phyloP scores from a whole-genome alignment of 2,888 invertebrate species.

The Oconnorella tubifera region DNA sequence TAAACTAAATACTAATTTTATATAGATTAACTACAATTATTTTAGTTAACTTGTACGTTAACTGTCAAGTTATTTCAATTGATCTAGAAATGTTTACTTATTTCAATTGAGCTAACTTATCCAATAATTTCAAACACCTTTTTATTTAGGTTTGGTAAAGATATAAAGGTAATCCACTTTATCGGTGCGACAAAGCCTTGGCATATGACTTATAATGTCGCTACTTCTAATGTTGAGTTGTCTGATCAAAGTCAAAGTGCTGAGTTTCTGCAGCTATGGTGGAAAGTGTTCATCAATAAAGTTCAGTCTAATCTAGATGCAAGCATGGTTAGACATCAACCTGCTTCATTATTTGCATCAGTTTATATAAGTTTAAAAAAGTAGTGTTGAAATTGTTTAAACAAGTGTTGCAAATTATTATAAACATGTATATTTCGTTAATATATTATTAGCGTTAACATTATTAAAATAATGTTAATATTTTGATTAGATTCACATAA shows the following conservation, averaged over 20 bases:
- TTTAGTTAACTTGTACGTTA: too few relatives aligned
- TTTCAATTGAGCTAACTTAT: too few relatives aligned
- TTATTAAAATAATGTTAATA: not conserved
- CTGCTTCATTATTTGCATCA: too few relatives aligned
- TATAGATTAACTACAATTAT: too few relatives aligned
- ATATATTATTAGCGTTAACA: too few relatives aligned
- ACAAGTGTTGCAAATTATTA: too few relatives aligned
- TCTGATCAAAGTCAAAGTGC: conserved; percentile 7
- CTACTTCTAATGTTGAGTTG: conserved; percentile 62
- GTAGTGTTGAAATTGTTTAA: too few relatives aligned
- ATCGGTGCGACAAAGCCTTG: conserved; percentile 94
- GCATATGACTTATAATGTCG: conserved; percentile 70
- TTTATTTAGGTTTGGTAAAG: conserved; percentile 73
- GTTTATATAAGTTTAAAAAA: too few relatives aligned
- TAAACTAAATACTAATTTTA: too few relatives aligned
- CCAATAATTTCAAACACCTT: not conserved
- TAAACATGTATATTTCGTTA: too few relatives aligned
- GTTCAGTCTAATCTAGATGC: conserved; percentile 63
- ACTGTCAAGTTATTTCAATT: too few relatives aligned
- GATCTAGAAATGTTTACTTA: too few relatives aligned
- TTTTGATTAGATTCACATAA: conserved; percentile 1
- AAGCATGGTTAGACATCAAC: conserved; percentile 66
- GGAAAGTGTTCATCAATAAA: conserved; percentile 8
- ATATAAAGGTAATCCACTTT: conserved; percentile 95
- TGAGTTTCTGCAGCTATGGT: conserved; percentile 12